Conservation (phyloP, 1,140 invertebrate species). For the Dermatophagoides farinae region DNA sequence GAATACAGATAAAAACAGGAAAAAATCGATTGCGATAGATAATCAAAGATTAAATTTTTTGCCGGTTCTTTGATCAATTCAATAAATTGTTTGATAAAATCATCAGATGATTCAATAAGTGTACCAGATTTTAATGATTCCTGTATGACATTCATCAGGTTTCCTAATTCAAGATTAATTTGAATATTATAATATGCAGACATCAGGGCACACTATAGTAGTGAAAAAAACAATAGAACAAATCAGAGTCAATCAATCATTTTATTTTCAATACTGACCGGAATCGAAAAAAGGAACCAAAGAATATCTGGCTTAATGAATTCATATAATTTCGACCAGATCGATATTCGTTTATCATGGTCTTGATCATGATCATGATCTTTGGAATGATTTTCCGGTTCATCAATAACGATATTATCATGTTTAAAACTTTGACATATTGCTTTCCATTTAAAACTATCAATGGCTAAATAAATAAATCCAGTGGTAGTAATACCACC, state of each 20-base stretch:
- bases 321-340: not conserved
- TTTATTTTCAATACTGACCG: not conserved
- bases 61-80: constrained; percentile 42
- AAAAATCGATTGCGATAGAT: constrained; percentile 49
- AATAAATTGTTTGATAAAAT: constrained; percentile 29
- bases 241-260: not conserved
- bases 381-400: not conserved
- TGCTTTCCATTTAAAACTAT: too few species aligned
- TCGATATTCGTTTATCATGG: not conserved
- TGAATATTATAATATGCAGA: constrained; percentile 60
- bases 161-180: constrained; percentile 51
- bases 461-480: too few species aligned
- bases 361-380: too few species aligned
- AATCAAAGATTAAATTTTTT: constrained; percentile 39
- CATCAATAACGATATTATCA: too few species aligned
- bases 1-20: constrained; percentile 74
- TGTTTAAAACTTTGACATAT: too few species aligned
- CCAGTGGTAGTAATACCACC: too few species aligned
- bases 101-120: constrained; percentile 21
- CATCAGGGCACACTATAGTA: constrained; percentile 46
- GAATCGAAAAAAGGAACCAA: not conserved
- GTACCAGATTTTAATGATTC: constrained; percentile 21
- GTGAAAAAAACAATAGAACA: constrained; percentile 1
- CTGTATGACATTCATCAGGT: constrained; percentile 47
- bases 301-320: constrained; percentile 3